Evolutionary conservation across 2,888 invertebrate species (phyloP).

Genomic region (Heteromurus nitidus): DNA sequence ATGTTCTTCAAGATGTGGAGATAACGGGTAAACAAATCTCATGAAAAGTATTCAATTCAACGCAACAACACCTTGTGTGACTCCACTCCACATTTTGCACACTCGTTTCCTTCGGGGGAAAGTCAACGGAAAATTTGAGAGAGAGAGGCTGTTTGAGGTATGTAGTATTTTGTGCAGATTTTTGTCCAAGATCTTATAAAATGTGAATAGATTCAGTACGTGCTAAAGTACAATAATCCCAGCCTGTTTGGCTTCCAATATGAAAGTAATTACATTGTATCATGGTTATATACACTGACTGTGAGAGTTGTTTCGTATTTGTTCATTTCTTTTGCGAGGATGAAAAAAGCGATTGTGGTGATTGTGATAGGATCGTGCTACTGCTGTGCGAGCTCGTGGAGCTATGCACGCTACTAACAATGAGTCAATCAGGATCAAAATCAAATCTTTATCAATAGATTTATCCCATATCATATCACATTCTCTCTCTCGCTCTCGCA

Average conservation of each 20-base stretch:
- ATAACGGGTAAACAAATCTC: background rate
- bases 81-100: no score
- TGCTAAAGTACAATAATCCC: no score
- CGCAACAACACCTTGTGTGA: background rate
- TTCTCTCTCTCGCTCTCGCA: constrained; percentile 22
- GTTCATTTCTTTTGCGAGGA: background rate
- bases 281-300: no score
- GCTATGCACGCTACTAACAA: constrained; percentile 25
- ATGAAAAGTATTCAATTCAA: background rate
- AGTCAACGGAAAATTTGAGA: no score
- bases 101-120: no score
- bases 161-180: no score
- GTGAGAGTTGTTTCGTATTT: background rate
- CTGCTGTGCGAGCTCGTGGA: background rate
- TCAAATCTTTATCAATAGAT: background rate
- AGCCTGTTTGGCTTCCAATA: no score
- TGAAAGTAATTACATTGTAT: no score
- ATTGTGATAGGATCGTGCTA: background rate
- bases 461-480: background rate
- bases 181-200: no score
- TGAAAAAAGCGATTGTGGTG: no score
- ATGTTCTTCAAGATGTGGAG: background rate
- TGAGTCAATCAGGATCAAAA: constrained; percentile 61
- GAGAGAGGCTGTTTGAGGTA: no score
- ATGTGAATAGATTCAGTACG: no score